phyloP scores from a whole-genome alignment of 1,140 invertebrate species.

The Myzus persicae region DNA sequence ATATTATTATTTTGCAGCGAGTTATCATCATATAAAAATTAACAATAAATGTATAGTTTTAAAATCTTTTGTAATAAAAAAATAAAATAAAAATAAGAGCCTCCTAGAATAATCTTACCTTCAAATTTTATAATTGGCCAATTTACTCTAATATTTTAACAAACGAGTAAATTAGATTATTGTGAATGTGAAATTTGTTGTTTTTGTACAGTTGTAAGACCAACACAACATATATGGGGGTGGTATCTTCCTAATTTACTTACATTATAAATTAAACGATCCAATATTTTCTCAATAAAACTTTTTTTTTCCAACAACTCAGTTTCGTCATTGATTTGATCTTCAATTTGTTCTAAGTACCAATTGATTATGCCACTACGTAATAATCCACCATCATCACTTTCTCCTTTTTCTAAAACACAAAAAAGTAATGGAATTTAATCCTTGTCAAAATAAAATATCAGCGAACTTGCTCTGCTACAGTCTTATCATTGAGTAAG shows the following conservation, averaged over 20 bases:
- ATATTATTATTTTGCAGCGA: too few relatives aligned
- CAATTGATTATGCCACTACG: conserved; percentile 89
- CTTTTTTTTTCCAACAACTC: conserved; percentile 89
- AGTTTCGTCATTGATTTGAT: conserved; percentile 84
- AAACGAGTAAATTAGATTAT: too few relatives aligned
- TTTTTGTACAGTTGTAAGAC: too few relatives aligned
- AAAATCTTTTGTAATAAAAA: too few relatives aligned
- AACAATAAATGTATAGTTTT: too few relatives aligned
- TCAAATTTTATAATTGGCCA: too few relatives aligned
- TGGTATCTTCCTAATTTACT: conserved; percentile 63
- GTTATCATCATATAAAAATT: too few relatives aligned
- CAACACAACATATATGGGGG: too few relatives aligned
- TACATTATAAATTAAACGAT: conserved; percentile 89
- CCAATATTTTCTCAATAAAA: conserved; percentile 94
- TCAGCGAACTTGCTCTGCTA: neutral
- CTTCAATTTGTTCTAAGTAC: conserved; percentile 91
- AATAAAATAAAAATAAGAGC: too few relatives aligned
- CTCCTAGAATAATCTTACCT: too few relatives aligned
- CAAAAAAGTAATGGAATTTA: conserved; percentile 26
- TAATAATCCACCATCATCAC: conserved; percentile 71
- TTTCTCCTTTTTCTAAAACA: conserved; percentile 62
- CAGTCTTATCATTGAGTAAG: neutral
- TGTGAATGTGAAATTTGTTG: too few relatives aligned
- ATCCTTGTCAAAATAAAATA: neutral
- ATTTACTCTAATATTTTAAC: too few relatives aligned